phyloP scores from a whole-genome alignment of 2,113 vertebrate genomes.

The Calypte anna region DNA sequence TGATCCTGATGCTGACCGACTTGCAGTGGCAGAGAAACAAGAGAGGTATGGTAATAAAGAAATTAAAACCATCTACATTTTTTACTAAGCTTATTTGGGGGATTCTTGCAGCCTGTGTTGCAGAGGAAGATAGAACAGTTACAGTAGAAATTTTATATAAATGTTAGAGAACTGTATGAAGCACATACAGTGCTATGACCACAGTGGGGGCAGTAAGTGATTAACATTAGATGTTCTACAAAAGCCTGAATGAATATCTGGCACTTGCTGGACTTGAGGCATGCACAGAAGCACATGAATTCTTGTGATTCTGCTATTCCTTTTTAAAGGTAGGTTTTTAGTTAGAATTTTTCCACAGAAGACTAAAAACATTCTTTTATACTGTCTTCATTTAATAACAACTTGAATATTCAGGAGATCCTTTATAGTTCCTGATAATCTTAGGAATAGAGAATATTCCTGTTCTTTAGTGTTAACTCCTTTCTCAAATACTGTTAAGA shows the following conservation, averaged over 20 bases:
- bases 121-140: neutral
- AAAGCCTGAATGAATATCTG: neutral
- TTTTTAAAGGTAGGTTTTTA: neutral
- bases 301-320: neutral
- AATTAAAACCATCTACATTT: neutral
- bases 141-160: neutral
- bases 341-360: neutral
- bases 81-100: neutral
- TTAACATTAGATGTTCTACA: neutral
- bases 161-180: neutral
- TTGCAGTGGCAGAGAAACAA: constrained; percentile 93
- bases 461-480: neutral
- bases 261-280: neutral
- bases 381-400: neutral
- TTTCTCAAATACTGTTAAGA: neutral
- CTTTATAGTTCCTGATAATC: neutral
- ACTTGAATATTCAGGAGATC: neutral
- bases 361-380: neutral
- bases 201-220: neutral
- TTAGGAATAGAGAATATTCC: neutral
- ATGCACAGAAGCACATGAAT: neutral
- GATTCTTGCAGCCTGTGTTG: neutral
- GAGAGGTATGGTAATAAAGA: constrained; percentile 77
- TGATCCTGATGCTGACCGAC: constrained; percentile 95
- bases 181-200: neutral